Evolutionary conservation across 30 jellyfish, hydroid and myxozoan genomes (phyloP).

Genomic region (Calvadosia cruxmelitensis): DNA sequence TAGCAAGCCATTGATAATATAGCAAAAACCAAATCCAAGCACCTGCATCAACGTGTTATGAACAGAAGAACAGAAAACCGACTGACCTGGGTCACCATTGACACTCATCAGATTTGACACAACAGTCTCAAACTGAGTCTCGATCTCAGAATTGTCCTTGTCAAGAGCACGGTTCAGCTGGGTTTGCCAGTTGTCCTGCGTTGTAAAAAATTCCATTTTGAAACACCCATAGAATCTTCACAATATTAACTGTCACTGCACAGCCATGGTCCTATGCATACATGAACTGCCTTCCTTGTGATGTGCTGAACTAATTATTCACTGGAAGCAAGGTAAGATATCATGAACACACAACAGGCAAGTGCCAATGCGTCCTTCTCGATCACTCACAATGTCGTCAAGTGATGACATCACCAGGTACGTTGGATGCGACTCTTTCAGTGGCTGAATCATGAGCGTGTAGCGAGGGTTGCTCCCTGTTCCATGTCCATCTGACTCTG

Average conservation of each 20-base stretch:
- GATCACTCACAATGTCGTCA: conserved; percentile 40
- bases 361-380: not conserved
- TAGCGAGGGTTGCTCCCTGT: conserved; percentile 56
- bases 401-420: conserved; percentile 48
- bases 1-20: not conserved
- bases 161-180: conserved; percentile 35
- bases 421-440: conserved; percentile 69
- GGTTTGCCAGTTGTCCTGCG: conserved; percentile 69
- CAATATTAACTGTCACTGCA: too few relatives aligned
- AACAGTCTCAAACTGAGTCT: conserved; percentile 67
- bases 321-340: not conserved
- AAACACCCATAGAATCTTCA: too few relatives aligned
- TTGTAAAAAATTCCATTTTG: too few relatives aligned
- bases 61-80: not conserved
- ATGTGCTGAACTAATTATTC: not conserved
- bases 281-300: not conserved
- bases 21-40: too few relatives aligned
- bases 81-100: conserved; percentile 87
- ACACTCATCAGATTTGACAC: conserved; percentile 76
- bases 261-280: too few relatives aligned
- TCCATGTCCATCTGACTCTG: conserved; percentile 9
- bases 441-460: conserved; percentile 56
- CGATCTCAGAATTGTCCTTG: conserved; percentile 15
- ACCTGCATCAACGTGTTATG: too few relatives aligned
- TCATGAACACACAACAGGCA: not conserved